phyloP scores from a whole-genome alignment of 2,113 vertebrate species.

The Hippocampus guttulatus region DNA sequence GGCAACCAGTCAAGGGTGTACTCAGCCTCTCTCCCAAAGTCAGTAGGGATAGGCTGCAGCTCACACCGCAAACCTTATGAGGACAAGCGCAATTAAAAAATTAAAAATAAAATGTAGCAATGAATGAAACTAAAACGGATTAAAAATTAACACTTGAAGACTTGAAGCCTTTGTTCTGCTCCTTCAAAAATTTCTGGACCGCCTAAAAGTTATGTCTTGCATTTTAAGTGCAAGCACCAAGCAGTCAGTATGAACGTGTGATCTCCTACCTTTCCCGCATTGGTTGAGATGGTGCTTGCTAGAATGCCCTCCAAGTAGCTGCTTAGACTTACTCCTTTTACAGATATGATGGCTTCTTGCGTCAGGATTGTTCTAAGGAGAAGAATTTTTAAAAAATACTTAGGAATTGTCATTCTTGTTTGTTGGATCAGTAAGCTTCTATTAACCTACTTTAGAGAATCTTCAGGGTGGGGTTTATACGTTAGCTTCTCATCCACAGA shows the following conservation, averaged over 20 bases:
- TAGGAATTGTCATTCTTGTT: neutral
- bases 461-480: slow-evolving; percentile 91
- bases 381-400: neutral
- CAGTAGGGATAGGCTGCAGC: too few species aligned
- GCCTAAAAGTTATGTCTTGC: neutral
- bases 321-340: slow-evolving; percentile 94
- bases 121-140: too few species aligned
- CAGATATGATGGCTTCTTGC: slow-evolving; percentile 94
- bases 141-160: too few species aligned
- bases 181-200: neutral
- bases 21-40: too few species aligned
- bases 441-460: slow-evolving; percentile 80
- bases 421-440: neutral
- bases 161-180: too few species aligned
- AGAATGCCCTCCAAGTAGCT: slow-evolving; percentile 94
- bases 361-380: slow-evolving; percentile 84
- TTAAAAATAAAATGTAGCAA: too few species aligned
- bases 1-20: too few species aligned
- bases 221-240: neutral
- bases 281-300: slow-evolving; percentile 88
- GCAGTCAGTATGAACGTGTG: neutral
- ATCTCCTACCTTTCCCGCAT: slow-evolving; percentile 86
- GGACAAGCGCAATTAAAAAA: too few species aligned
- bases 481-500: slow-evolving; percentile 91
- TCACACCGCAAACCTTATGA: too few species aligned